Conservation (phyloP, 92 coral and sea anemone genomes). For the Phenganax subtilis region DNA sequence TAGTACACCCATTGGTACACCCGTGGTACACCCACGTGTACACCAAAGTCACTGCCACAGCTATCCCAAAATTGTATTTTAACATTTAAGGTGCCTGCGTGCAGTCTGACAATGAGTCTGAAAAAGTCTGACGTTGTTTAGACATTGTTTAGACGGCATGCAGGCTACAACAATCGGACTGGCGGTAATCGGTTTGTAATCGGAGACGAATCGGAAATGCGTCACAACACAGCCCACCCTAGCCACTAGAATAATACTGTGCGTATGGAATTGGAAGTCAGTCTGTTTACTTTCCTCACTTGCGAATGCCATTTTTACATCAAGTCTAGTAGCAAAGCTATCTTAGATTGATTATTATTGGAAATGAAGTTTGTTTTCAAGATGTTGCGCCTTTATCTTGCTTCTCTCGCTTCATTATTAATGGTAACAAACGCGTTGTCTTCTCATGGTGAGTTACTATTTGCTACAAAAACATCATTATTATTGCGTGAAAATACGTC, state of each 20-base stretch:
- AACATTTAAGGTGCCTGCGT: no score
- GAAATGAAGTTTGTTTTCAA: background rate
- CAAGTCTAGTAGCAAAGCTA: background rate
- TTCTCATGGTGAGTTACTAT: conserved; percentile 4
- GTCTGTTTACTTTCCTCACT: conserved; percentile 2
- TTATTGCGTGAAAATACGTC: background rate
- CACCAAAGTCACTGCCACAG: background rate
- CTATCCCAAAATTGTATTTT: background rate
- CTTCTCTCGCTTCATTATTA: background rate
- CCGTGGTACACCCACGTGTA: no score
- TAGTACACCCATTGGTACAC: no score
- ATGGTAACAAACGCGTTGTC: conserved; percentile 1
- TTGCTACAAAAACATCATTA: conserved; percentile 2
- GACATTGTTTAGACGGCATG: no score
- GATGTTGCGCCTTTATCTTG: background rate
- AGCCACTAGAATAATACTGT: background rate
- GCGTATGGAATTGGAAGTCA: background rate
- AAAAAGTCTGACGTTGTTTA: background rate
- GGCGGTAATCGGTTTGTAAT: background rate
- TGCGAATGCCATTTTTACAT: background rate
- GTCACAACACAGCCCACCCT: conserved; percentile 20
- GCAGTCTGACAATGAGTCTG: background rate
- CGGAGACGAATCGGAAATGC: conserved; percentile 10
- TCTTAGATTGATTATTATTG: background rate
- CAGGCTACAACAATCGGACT: no score